Evolutionary conservation across 2,797 vertebrate species (phyloP).

Genomic region (Pipistrellus pygmaeus): DNA sequence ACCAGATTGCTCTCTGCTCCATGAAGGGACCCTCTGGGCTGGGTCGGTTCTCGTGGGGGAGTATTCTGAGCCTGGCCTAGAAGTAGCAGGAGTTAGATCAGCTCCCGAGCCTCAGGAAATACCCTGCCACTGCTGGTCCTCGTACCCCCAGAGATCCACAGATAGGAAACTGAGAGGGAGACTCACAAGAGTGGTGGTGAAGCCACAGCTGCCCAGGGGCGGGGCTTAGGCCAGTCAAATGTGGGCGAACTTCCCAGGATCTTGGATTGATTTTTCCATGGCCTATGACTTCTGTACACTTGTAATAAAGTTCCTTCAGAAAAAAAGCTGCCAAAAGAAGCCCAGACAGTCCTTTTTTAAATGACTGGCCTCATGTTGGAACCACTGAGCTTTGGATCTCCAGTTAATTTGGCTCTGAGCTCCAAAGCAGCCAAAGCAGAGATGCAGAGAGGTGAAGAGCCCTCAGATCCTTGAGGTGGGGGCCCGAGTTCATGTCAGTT

Average conservation of each 20-base stretch:
- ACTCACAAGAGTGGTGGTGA: neutral
- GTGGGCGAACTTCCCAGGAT: neutral
- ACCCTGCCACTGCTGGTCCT: neutral
- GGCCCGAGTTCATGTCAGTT: neutral
- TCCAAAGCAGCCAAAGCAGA: constrained; percentile 33
- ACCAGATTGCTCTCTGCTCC: neutral
- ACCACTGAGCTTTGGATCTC: neutral
- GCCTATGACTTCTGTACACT: neutral
- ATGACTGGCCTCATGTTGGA: neutral
- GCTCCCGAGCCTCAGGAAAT: neutral
- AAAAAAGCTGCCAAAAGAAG: constrained; percentile 35
- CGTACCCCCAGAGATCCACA: neutral
- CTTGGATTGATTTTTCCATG: neutral
- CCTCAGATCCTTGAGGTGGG: neutral
- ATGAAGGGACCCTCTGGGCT: neutral
- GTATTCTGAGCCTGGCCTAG: neutral
- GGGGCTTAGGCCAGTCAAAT: neutral
- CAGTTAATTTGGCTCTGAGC: constrained; percentile 32
- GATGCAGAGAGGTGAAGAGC: neutral
- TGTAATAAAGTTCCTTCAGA: constrained; percentile 39
- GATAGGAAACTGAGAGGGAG: neutral
- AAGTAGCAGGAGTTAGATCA: neutral
- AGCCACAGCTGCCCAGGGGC: neutral
- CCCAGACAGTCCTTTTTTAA: neutral
- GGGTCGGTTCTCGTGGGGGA: neutral